A percentile compares a stretch with the other conserved stretches of the same genome.
Conservation (phyloP, 2,113 vertebrate species). For the Lampris incognitus region DNA sequence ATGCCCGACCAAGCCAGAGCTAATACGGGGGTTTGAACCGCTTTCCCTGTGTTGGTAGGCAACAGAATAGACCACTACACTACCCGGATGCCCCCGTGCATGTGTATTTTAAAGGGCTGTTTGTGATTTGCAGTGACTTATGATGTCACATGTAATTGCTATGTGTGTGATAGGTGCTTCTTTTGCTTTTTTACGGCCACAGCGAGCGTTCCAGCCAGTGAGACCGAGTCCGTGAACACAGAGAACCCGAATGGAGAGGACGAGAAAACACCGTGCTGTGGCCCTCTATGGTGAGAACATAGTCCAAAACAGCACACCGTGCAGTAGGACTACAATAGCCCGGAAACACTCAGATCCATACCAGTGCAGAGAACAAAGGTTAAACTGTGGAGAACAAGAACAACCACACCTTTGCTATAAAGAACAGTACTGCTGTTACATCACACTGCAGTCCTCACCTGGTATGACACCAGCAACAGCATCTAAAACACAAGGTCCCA, state of each 20-base stretch:
- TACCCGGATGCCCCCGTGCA: no score
- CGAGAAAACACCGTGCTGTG: constrained; percentile 88
- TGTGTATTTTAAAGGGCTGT: constrained; percentile 11
- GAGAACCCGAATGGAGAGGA: constrained; percentile 92
- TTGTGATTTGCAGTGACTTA: constrained; percentile 14
- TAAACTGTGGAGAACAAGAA: no score
- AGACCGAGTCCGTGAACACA: constrained; percentile 95
- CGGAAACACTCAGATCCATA: neutral
- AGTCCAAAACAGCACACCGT: neutral
- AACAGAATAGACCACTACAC: no score
- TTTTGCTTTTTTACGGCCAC: constrained; percentile 77
- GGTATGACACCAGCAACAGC: neutral
- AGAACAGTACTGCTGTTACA: neutral
- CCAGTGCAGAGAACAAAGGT: neutral
- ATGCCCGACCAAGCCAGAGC: no score
- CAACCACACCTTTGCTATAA: neutral
- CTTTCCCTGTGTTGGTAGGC: no score
- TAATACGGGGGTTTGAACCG: no score
- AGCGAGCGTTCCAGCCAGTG: constrained; percentile 96
- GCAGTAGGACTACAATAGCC: neutral
- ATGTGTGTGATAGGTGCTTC: constrained; percentile 36
- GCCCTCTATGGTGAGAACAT: constrained; percentile 87
- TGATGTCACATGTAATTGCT: neutral
- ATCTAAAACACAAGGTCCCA: neutral
- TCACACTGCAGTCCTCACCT: neutral